Evolutionary conservation across 2,113 vertebrate genomes (phyloP), one percentile per base, ranked within the genome.

Genomic region (Rhynchomys soricoides): DNA sequence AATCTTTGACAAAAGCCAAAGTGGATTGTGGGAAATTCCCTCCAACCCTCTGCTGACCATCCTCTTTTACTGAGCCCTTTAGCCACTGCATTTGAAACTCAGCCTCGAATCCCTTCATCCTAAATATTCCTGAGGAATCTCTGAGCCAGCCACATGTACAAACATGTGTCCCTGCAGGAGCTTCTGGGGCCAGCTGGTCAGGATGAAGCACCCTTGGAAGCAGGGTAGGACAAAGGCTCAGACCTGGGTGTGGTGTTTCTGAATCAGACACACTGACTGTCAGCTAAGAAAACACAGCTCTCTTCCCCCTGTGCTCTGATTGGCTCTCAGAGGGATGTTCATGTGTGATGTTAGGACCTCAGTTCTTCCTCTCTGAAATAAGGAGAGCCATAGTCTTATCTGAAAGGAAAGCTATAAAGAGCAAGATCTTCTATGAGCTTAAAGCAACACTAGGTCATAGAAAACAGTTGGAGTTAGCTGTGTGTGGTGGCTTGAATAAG

Each of bases 21-120:
- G 81, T 45, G 40, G 7, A 70, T 96, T 87, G 85, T 83, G 79
- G 74, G 82, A 85, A 96, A 97, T 89, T 93, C 97, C 77, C 86
- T 68, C 91, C 91, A 96, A 89, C 74, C 88, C 86, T 66, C 0
- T 2, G 93, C 70, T 94, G 97, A 96, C 94, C 48, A 92, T 91
- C 71, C 85, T 34, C 45, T 59, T 93, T 83, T 29, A 52, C 68
- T 83, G 73, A 93, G 71, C 87, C 74, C 87, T 90, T 94, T 70
- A 92, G 29, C 79, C 92, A 97, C 68, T 93, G 74, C 79, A 71
- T 97, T 96, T 96, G 79, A 34, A 50, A 31, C n/a, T 2, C 0
- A 15, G 40, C 50, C 81, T 95, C 62, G 96, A 87, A 97, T 96
- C 96, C 94, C 91, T 68, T 89, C 37, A 8, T 68, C 64, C 89